Evolutionary conservation across 2,888 invertebrate species (phyloP), one percentile per base, ranked within the genome.

Genomic region (Helobdella robusta): DNA sequence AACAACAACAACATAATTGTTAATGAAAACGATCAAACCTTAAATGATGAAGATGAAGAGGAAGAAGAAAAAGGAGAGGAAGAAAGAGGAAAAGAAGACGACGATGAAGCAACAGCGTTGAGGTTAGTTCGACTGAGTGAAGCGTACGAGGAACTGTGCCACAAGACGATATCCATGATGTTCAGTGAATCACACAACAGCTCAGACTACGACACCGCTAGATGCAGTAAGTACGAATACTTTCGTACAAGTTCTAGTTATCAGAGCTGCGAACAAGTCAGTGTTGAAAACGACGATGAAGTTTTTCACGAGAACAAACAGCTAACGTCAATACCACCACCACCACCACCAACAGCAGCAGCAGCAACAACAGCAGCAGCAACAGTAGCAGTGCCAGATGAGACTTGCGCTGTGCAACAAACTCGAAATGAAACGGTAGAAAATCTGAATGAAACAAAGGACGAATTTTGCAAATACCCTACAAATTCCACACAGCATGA

Each of bases 121-220:
- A 56, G 32, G 32, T 30, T 56, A 30, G 56, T 32, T n/a, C 28
- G 28, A 56, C 32, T 56, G 25, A 56, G 56, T 32, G 32, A 6
- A n/a, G 56, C 56, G 30, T 56, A 56, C 32, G 56, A 30, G 23
- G 56, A 56, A 28, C 18, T 56, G 32, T 56, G 56, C 56, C 28
- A 56, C 30, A 56, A 56, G 32, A 56, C 56, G 32, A 56, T 56
- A 5, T 30, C 56, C 4, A 56, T 25, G n/a, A 48, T 48, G 48
- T 18, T 48, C 5, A 48, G 48, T 8, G 48, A 25, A 48, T 48
- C 48, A 23, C 23, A 18, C 20, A 56, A 23, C 30, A 8, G n/a
- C 28, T n/a, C 8, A 3, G 56, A 56, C 25, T n/a, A n/a, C n/a
- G n/a, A n/a, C n/a, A n/a, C n/a, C n/a, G n/a, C n/a, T n/a, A n/a